Percentiles rank a stretch among this genome's conserved stretches.
These are phyloP conservation scores for Drosophila mauritiana DNA, from an alignment of 1,140 invertebrate genomes.

Conservation along the genomic window DNA sequence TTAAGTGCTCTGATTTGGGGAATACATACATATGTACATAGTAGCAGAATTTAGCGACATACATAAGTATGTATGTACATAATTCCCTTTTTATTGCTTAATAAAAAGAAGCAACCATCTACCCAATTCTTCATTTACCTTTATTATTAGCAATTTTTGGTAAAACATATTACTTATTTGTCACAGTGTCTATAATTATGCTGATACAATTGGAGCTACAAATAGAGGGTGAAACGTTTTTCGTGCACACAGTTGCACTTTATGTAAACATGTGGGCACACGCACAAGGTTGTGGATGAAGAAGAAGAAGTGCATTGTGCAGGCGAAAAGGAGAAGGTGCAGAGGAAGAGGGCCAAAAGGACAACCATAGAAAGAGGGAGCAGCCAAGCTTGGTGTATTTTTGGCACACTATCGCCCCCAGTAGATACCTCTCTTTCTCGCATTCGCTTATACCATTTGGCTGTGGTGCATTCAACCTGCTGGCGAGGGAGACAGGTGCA, in stretches of 20 bases:
- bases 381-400: constrained; percentile 27
- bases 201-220: constrained; percentile 23
- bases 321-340: constrained; percentile 1
- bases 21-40: neutral
- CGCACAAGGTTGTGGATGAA: constrained; percentile 18
- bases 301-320: constrained; percentile 10
- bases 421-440: neutral
- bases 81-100: no score
- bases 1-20: constrained; percentile 1
- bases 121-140: neutral
- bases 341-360: constrained; percentile 12
- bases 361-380: constrained; percentile 21
- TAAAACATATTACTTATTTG: neutral
- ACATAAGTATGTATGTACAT: no score
- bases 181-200: constrained; percentile 8
- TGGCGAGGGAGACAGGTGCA: constrained; percentile 56
- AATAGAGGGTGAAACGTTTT: constrained; percentile 22
- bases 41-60: neutral
- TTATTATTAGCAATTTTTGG: neutral
- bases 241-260: constrained; percentile 18
- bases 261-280: constrained; percentile 27
- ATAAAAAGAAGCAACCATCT: no score
- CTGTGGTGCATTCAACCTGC: constrained; percentile 65
- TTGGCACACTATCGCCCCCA: constrained; percentile 20
- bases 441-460: constrained; percentile 26